Conservation (phyloP, 2,888 invertebrate genomes). For the Tachina lurida region DNA sequence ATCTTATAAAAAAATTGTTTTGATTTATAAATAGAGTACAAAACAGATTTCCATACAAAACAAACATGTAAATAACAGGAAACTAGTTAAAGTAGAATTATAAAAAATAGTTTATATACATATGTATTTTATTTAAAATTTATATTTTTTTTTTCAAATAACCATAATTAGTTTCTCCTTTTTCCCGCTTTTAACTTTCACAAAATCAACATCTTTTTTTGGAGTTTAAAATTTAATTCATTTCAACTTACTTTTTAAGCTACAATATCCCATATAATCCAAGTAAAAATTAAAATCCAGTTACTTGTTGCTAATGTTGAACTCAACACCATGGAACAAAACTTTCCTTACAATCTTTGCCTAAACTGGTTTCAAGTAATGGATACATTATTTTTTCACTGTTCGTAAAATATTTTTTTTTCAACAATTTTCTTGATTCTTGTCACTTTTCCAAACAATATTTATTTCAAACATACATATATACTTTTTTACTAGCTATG, state of each 20-base stretch:
- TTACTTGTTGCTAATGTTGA: not conserved
- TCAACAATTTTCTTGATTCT: not conserved
- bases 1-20: too few relatives aligned
- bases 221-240: not conserved
- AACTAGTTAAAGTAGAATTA: too few relatives aligned
- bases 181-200: not conserved
- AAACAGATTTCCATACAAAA: too few relatives aligned
- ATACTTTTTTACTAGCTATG: not conserved
- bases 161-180: too few relatives aligned
- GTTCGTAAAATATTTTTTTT: not conserved
- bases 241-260: constrained; percentile 51
- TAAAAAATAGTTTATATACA: too few relatives aligned
- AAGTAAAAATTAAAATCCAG: constrained; percentile 41
- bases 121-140: too few relatives aligned
- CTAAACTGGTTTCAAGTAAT: constrained; percentile 27
- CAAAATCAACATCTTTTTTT: constrained; percentile 62
- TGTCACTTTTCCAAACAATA: not conserved
- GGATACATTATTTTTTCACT: constrained; percentile 20
- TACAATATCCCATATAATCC: constrained; percentile 23
- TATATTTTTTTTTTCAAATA: too few relatives aligned
- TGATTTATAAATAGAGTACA: too few relatives aligned
- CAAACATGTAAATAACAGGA: too few relatives aligned
- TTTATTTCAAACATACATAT: not conserved
- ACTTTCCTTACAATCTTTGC: not conserved
- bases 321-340: not conserved